These are phyloP conservation scores for Ormyrus labotus DNA, from an alignment of 2,888 invertebrate species.

Conservation along the genomic window DNA sequence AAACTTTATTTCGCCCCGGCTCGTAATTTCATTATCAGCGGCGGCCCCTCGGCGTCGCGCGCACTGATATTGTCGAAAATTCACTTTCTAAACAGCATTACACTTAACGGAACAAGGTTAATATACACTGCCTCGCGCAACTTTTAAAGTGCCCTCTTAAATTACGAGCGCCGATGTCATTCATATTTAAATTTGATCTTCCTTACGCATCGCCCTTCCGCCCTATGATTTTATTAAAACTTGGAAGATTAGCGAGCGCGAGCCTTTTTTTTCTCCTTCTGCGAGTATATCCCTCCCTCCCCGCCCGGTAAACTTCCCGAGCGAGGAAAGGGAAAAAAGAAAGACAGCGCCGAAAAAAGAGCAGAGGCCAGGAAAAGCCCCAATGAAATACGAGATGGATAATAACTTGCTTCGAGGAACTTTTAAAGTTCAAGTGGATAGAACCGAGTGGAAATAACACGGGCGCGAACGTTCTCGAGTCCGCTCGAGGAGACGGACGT, in stretches of 20 bases:
- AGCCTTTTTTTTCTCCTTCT: not conserved
- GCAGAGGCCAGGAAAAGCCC: not conserved
- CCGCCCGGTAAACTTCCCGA: not conserved
- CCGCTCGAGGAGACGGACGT: too few relatives aligned
- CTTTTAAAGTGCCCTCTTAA: slow-evolving; percentile 36
- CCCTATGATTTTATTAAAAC: slow-evolving; percentile 27
- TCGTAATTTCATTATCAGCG: not conserved
- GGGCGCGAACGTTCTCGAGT: too few relatives aligned
- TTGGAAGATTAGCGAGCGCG: slow-evolving; percentile 5
- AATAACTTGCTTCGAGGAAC: not conserved
- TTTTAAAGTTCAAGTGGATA: slow-evolving; percentile 1
- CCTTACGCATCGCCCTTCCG: not conserved
- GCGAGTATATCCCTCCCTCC: not conserved
- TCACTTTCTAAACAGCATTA: slow-evolving; percentile 21
- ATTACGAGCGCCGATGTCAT: slow-evolving; percentile 18
- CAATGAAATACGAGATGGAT: slow-evolving; percentile 23
- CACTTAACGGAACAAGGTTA: slow-evolving; percentile 11
- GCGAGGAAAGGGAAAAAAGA: not conserved
- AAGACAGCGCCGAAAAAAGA: slow-evolving; percentile 8
- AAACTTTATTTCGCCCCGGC: not conserved
- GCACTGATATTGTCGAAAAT: not conserved
- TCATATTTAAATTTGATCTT: slow-evolving; percentile 39
- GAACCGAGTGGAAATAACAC: too few relatives aligned
- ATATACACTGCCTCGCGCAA: slow-evolving; percentile 5
- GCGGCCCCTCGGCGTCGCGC: not conserved